A percentile compares a stretch with the other conserved stretches of the same genome.
phyloP scores from a whole-genome alignment of 2,888 invertebrate genomes.

The Meiosimyza decipiens region DNA sequence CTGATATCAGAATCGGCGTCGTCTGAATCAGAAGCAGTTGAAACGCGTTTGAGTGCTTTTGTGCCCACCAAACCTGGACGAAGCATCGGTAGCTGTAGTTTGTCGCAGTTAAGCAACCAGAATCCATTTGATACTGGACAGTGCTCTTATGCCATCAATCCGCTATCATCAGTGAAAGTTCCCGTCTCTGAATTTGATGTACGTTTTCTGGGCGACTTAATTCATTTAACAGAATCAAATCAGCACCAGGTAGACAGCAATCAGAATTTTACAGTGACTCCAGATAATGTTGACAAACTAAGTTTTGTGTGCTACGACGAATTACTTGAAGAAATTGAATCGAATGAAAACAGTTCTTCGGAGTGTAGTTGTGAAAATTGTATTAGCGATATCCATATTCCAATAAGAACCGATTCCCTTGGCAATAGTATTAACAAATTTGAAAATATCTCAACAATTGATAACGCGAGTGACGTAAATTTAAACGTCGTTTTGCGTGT shows the following conservation, averaged over 20 bases:
- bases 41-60: conserved; percentile 43
- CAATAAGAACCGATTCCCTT: no score
- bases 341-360: conserved; percentile 21
- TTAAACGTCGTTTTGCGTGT: neutral
- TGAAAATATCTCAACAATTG: no score
- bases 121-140: conserved; percentile 14
- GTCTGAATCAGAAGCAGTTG: conserved; percentile 21
- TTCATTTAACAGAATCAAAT: conserved; percentile 36
- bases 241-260: conserved; percentile 42
- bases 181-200: conserved; percentile 59
- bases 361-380: conserved; percentile 46
- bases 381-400: neutral
- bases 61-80: conserved; percentile 43
- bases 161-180: conserved; percentile 22
- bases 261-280: conserved; percentile 42
- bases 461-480: no score
- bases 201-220: conserved; percentile 55
- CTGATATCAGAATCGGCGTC: conserved; percentile 4
- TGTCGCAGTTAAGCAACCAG: neutral
- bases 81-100: conserved; percentile 20
- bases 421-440: no score
- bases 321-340: conserved; percentile 46
- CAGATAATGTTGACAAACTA: conserved; percentile 17
- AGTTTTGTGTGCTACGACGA: conserved; percentile 61
- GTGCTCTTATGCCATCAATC: no score